These are phyloP conservation scores for Brenthis ino DNA, from an alignment of 2,888 invertebrate genomes.

Conservation along the genomic window DNA sequence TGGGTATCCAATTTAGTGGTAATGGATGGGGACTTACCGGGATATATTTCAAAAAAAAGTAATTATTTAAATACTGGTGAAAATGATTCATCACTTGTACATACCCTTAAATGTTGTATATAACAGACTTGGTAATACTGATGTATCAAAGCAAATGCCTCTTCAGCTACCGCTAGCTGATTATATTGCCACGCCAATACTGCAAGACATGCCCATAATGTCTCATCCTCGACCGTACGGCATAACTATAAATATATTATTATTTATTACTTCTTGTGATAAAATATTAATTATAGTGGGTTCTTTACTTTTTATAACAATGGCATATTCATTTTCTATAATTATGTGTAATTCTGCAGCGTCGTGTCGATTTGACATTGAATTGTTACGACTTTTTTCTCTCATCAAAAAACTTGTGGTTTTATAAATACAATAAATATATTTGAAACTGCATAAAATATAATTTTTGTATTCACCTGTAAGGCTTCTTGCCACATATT, in stretches of 20 bases:
- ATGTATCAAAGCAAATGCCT: conserved; percentile 90
- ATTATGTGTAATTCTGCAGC: too few species aligned
- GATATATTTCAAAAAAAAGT: too few species aligned
- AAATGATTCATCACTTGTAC: conserved; percentile 20
- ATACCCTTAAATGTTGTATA: conserved; percentile 90
- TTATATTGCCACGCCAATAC: conserved; percentile 93
- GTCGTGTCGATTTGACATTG: too few species aligned
- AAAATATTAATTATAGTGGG: background rate
- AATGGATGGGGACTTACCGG: too few species aligned
- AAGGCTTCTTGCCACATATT: conserved; percentile 93
- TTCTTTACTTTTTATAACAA: too few species aligned
- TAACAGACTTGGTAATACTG: conserved; percentile 90
- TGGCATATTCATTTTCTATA: too few species aligned
- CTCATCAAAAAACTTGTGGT: too few species aligned
- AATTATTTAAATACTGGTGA: too few species aligned
- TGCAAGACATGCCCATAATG: conserved; percentile 97
- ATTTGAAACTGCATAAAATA: background rate
- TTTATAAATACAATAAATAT: background rate
- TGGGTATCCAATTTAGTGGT: too few species aligned
- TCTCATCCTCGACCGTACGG: conserved; percentile 78
- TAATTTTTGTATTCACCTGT: conserved; percentile 75
- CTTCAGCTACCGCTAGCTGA: conserved; percentile 94
- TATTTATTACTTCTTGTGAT: background rate
- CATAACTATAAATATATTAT: conserved; percentile 50
- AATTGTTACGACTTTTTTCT: too few species aligned